Percentiles rank a stretch among this genome's conserved stretches.
Evolutionary conservation across 2,888 invertebrate genomes (phyloP).

Genomic region (Desoria tigrina): DNA sequence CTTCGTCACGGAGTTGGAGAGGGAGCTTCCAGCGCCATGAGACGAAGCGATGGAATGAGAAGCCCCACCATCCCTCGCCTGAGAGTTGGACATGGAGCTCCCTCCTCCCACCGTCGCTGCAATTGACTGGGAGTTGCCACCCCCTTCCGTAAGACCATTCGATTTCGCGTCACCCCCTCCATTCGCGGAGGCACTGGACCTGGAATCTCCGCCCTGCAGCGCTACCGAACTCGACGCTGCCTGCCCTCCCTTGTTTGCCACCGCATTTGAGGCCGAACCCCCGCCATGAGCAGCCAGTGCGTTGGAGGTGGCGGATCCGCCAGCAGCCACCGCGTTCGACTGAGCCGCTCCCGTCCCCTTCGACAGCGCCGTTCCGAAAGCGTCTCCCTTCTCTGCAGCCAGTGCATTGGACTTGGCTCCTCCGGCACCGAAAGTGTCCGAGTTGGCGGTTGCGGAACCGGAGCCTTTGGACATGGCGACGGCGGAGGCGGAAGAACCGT

Average conservation of each 20-base stretch:
- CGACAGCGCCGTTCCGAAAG: slow-evolving; percentile 6
- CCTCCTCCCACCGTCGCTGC: slow-evolving; percentile 16
- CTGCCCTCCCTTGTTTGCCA: slow-evolving; percentile 15
- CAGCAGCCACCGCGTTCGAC: slow-evolving; percentile 22
- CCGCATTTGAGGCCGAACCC: slow-evolving; percentile 13
- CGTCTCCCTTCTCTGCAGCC: slow-evolving; percentile 15
- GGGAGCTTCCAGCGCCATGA: not conserved
- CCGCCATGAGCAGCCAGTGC: slow-evolving; percentile 15
- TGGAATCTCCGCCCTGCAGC: slow-evolving; percentile 9
- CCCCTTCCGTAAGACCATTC: slow-evolving; percentile 8
- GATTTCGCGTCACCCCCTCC: slow-evolving; percentile 16
- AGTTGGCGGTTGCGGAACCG: slow-evolving; percentile 15
- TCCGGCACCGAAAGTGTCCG: slow-evolving; percentile 15
- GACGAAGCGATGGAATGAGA: slow-evolving; percentile 12
- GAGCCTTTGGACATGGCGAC: not conserved
- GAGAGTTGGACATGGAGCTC: slow-evolving; percentile 12
- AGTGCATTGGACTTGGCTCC: slow-evolving; percentile 17
- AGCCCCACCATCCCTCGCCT: slow-evolving; percentile 21
- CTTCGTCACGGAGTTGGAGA: slow-evolving; percentile 15
- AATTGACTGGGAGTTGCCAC: slow-evolving; percentile 16
- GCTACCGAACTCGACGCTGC: slow-evolving; percentile 1
- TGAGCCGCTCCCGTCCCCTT: slow-evolving; percentile 12
- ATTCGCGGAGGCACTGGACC: slow-evolving; percentile 16
- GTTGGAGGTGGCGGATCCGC: slow-evolving; percentile 11
- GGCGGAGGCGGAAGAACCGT: slow-evolving; percentile 21